Evolutionary conservation across 2,113 vertebrate species (phyloP), one percentile per base, ranked within the genome.

Genomic region (Menidia beryllina): DNA sequence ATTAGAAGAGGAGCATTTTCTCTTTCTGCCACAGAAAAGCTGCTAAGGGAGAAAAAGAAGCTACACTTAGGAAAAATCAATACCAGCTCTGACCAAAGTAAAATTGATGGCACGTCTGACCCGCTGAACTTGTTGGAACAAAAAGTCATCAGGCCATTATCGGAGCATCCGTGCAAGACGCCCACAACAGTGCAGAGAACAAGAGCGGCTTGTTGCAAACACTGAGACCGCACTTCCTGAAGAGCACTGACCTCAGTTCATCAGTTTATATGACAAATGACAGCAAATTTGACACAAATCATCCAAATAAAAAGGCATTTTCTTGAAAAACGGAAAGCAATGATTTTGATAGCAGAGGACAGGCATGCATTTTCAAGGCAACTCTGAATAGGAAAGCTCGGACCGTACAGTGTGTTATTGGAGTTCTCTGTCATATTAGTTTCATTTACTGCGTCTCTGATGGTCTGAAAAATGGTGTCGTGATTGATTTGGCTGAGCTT

Each of bases 121-220:
- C 87, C 11, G 73, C 75, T 72, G 82, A 87, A 86, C 84, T 82
- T 75, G 81, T 72, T 83, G 70, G 76, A 88, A 87, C 84, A 84
- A 78, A 86, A 86, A 84, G 83, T 83, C 89, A 71, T 84, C 73
- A 45, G 81, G 71, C 78, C 73, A 80, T 83, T 86, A 88, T 85
- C 68, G 27, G 83, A 51, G 82, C 63, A 47, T 73, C 69, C 27
- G 51, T 69, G 59, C 77, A 56, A 49, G 77, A 84, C 52, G 53
- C 69, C 50, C 51, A 47, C 63, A 68, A 53, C 60, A 45, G 43
- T 63, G 11, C 48, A 51, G 70, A 30, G 59, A 67, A 75, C 61
- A 68, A 80, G 75, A 65, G 56, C 38, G 43, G 63, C 62, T 64
- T 57, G 55, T 39, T 60, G 73, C 51, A 56, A 69, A 72, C 66